These are phyloP conservation scores for Noctua janthina DNA, from an alignment of 2,888 invertebrate genomes.

Conservation along the genomic window DNA sequence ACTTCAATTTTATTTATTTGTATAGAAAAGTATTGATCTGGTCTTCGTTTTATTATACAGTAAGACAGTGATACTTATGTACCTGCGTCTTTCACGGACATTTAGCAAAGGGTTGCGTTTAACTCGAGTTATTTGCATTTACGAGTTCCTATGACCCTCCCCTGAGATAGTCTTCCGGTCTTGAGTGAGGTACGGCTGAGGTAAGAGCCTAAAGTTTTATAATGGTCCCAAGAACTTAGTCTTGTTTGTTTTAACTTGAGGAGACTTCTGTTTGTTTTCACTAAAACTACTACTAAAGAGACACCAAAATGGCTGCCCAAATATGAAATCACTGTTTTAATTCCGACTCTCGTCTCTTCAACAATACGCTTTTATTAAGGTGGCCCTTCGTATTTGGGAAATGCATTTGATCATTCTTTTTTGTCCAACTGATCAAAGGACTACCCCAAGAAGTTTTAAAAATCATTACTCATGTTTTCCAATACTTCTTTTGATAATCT, in stretches of 20 bases:
- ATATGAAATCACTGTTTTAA: neutral
- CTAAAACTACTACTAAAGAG: neutral
- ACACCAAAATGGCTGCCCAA: neutral
- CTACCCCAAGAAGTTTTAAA: neutral
- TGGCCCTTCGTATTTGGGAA: neutral
- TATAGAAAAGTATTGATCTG: neutral
- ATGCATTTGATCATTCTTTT: neutral
- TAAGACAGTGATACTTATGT: neutral
- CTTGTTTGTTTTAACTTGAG: slow-evolving; percentile 29
- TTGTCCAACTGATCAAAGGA: neutral
- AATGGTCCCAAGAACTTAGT: slow-evolving; percentile 20
- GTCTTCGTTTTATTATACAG: neutral
- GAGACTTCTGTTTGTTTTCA: neutral
- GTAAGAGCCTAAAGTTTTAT: slow-evolving; percentile 2
- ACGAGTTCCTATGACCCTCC: slow-evolving; percentile 34
- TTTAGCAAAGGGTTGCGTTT: slow-evolving; percentile 49
- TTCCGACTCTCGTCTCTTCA: neutral
- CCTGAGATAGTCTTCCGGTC: slow-evolving; percentile 24
- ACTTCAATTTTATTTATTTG: neutral
- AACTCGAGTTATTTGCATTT: slow-evolving; percentile 65
- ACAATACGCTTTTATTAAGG: no score
- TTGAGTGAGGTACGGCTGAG: neutral
- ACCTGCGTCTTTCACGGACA: slow-evolving; percentile 4
- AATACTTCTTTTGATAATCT: neutral
- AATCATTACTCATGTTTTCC: neutral